Conservation (phyloP, 2,113 vertebrate genomes). For the Ornithorhynchus anatinus region DNA sequence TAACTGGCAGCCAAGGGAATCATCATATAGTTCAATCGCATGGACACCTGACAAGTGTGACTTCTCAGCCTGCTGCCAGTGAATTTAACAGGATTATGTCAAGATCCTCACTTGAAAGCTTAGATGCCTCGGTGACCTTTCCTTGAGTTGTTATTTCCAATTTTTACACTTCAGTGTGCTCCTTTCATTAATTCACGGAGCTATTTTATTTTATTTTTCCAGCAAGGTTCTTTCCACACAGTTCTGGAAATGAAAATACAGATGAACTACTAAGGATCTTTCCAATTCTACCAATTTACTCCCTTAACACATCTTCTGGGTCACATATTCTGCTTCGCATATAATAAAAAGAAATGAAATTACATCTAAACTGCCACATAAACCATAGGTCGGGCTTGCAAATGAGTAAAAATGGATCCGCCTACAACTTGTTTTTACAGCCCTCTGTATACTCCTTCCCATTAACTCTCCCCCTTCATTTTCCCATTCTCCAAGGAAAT, state of each 20-base stretch:
- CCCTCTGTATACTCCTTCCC: too few relatives aligned
- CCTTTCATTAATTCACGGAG: not conserved
- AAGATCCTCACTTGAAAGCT: not conserved
- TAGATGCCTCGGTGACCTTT: not conserved
- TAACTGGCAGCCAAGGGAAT: not conserved
- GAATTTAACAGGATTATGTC: not conserved
- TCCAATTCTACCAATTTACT: not conserved
- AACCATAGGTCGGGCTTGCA: too few relatives aligned
- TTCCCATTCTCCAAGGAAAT: too few relatives aligned
- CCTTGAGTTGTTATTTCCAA: slow-evolving; percentile 1
- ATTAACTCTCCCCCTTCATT: too few relatives aligned
- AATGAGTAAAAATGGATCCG: too few relatives aligned
- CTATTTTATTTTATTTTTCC: not conserved
- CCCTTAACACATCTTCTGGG: too few relatives aligned
- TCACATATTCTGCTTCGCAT: too few relatives aligned
- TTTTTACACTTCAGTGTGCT: not conserved
- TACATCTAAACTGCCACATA: too few relatives aligned
- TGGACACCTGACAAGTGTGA: not conserved
- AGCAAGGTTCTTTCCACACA: not conserved
- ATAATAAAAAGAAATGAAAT: too few relatives aligned
- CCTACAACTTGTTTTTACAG: too few relatives aligned
- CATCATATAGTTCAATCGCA: not conserved
- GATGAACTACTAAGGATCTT: not conserved
- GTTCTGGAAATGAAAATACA: not conserved
- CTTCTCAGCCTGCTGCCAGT: not conserved